Evolutionary conservation across 1,140 invertebrate species (phyloP), one percentile per base, ranked within the genome.

Genomic region (Pectinophora gossypiella): DNA sequence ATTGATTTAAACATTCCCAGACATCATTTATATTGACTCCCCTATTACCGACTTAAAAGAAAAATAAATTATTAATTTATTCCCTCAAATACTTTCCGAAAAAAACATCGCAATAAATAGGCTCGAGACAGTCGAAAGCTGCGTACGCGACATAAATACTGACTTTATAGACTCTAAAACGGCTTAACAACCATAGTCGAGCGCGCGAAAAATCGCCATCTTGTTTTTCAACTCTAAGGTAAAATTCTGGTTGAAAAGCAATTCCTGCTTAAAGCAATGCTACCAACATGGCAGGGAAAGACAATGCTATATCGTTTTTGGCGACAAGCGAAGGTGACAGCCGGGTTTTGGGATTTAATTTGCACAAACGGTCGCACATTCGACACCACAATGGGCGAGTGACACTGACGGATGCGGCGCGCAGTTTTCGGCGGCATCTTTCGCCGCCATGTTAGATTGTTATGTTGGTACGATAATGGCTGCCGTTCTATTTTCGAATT

Each of bases 31-130:
- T n/a, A n/a, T n/a, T n/a, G n/a, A n/a, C n/a, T n/a, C n/a, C n/a
- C n/a, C n/a, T n/a, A n/a, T n/a, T n/a, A n/a, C n/a, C n/a, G n/a
- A n/a, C n/a, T n/a, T n/a, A n/a, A n/a, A n/a, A n/a, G n/a, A n/a
- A n/a, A n/a, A n/a, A n/a, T n/a, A 76, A 77, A 73, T 72, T 76
- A 78, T 72, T 78, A 75, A 76, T 76, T 71, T 73, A 77, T 76
- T 71, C 69, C 61, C 67, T 49, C 59, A 48, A 61, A 45, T 46
- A 63, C 63, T 71, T 69, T 65, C 59, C 61, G 71, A 65, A 65
- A 74, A 32, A 32, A n/a, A n/a, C n/a, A 60, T 40, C 48, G 65
- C 60, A 75, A 79, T 78, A 82, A 82, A 82, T 82, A 82, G 72
- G 68, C 55, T 55, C 46, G 54, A 56, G 71, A 77, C 74, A 68